phyloP scores from a whole-genome alignment of 2,888 invertebrate genomes.

The Ectobius pallidus region DNA sequence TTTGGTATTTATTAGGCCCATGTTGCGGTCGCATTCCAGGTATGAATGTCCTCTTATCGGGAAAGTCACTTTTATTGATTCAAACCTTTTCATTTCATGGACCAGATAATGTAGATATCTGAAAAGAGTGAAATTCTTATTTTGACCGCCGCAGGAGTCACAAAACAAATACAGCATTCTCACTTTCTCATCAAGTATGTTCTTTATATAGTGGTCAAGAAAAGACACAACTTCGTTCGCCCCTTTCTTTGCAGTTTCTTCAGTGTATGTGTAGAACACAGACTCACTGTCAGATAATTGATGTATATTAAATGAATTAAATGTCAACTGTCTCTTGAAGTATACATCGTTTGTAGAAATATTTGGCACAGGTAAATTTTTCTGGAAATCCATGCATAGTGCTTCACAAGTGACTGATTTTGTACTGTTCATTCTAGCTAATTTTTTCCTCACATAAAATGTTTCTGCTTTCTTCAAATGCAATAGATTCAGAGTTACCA shows the following conservation, averaged over 20 bases:
- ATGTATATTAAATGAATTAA: constrained; percentile 46
- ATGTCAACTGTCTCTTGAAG: too few relatives aligned
- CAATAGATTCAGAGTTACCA: constrained; percentile 7
- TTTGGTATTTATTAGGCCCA: constrained; percentile 6
- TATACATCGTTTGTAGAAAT: constrained; percentile 44
- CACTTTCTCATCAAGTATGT: constrained; percentile 37
- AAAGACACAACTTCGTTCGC: constrained; percentile 47
- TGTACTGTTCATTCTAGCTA: constrained; percentile 22
- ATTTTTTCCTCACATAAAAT: constrained; percentile 45
- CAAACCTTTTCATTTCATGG: constrained; percentile 22
- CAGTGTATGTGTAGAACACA: constrained; percentile 47
- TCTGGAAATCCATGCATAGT: constrained; percentile 43
- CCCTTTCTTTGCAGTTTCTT: constrained; percentile 46
- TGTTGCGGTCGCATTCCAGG: constrained; percentile 8
- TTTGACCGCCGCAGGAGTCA: constrained; percentile 44
- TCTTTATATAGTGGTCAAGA: constrained; percentile 45
- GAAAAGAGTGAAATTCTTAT: constrained; percentile 43
- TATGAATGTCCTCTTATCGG: constrained; percentile 19
- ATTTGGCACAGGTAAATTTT: constrained; percentile 44
- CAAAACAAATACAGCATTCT: constrained; percentile 42
- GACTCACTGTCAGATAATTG: constrained; percentile 42
- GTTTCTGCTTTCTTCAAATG: constrained; percentile 42
- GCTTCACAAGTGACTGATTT: constrained; percentile 43
- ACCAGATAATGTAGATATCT: constrained; percentile 41
- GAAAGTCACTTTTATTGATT: constrained; percentile 36